phyloP scores from a whole-genome alignment of 2,888 invertebrate genomes.

The Ramazzottius varieornatus region DNA sequence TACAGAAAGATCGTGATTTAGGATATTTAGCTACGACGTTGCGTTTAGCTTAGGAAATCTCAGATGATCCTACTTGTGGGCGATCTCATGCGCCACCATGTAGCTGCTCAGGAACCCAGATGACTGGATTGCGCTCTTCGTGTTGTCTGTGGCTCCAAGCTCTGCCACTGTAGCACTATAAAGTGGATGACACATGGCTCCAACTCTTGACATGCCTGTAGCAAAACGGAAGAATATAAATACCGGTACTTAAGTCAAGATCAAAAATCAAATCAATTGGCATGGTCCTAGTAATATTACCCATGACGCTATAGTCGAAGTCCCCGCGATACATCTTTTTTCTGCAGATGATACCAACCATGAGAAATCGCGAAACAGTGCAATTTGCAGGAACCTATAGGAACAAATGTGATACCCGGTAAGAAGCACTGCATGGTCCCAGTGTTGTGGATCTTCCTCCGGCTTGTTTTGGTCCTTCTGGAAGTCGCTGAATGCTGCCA shows the following conservation, averaged over 20 bases:
- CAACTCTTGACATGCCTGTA: not conserved
- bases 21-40: not conserved
- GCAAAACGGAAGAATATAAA: not conserved
- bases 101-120: not conserved
- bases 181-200: not conserved
- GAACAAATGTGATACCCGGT: not conserved
- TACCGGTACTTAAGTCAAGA: no score
- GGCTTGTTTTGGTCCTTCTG: not conserved
- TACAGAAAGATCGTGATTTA: no score
- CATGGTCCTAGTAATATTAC: not conserved
- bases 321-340: not conserved
- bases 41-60: not conserved
- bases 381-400: no score
- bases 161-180: not conserved
- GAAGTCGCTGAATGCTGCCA: not conserved
- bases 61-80: not conserved
- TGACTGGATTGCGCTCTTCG: not conserved
- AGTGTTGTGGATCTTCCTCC: not conserved
- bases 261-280: not conserved
- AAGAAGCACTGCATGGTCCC: not conserved
- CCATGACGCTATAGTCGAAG: not conserved
- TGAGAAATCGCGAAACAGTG: no score
- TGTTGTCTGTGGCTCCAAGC: not conserved
- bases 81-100: constrained; percentile 1
- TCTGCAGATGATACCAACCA: not conserved